Evolutionary conservation across 1,140 invertebrate genomes (phyloP), one percentile per base, ranked within the genome.

Genomic region (Pseudoatta argentina): DNA sequence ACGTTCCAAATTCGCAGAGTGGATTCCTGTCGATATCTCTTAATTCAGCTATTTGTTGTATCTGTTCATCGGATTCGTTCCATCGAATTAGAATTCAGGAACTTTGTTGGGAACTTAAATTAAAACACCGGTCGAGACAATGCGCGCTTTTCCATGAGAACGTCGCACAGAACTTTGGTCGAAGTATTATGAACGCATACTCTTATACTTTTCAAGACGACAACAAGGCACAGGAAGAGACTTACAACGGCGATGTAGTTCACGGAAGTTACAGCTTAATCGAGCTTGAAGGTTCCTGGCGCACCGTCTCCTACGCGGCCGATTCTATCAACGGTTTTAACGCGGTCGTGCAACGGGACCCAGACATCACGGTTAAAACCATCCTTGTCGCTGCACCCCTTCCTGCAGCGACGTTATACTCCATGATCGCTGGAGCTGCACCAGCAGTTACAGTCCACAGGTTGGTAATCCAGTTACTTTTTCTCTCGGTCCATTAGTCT

Each of bases 251-350:
- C 5, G 95, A 96, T 77, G 91, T 95, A 0, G 95, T 96, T 24
- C 93, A 94, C 72, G 96, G 96, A 30, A 94, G 94, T 59, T 96
- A 95, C 89, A 95, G 93, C 63, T 88, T 95, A 6, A 93, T 95
- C 53, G 95, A 96, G 59, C 95, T 95, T 16, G 95, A 96, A 88
- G 95, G 95, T 72, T 94, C 93, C 14, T 89, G 93, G 51, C 94
- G 95, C 48, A 94, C 92, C 51, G 95, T 96, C 3, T 94, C 94
- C 27, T 96, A 96, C 88, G 92, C 93, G 7, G 94, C 95, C 55
- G 95, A 96, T 91, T 93, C 94, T 24, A 92, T 95, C 87, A 95
- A 94, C 79, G 95, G 95, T 61, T 96, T 96, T 90, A 95, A 95
- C 88, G 95, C 95, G 16, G 89, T 96, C 53, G 95, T 96, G n/a